These are phyloP conservation scores for Myotis davidii DNA, from an alignment of 2,113 vertebrate genomes.

Conservation along the genomic window DNA sequence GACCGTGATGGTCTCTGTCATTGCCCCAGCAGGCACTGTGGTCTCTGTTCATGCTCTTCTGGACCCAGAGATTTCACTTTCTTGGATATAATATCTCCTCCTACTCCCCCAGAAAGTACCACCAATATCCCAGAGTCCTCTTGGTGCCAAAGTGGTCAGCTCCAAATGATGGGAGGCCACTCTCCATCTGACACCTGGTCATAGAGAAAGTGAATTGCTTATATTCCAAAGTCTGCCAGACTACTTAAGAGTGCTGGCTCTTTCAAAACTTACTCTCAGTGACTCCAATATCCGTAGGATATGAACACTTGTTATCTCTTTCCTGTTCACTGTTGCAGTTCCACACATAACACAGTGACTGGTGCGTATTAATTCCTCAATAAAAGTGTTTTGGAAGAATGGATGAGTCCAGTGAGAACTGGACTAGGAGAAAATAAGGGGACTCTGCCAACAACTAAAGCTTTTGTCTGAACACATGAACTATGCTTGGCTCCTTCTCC, in stretches of 20 bases:
- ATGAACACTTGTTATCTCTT: constrained; percentile 1
- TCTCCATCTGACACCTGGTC: constrained; percentile 14
- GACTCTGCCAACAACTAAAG: constrained; percentile 36
- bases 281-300: neutral
- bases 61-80: neutral
- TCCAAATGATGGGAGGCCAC: neutral
- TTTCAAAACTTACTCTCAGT: constrained; percentile 29
- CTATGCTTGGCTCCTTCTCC: constrained; percentile 51
- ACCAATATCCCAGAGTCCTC: neutral
- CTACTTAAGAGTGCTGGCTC: neutral
- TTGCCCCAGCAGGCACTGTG: neutral
- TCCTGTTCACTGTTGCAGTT: constrained; percentile 34
- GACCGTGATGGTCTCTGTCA: neutral
- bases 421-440: neutral
- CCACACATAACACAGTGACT: constrained; percentile 6
- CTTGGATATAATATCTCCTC: neutral
- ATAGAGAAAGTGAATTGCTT: neutral
- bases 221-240: neutral
- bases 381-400: constrained; percentile 47
- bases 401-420: constrained; percentile 6
- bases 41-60: neutral
- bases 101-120: neutral
- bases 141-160: neutral
- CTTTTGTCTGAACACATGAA: constrained; percentile 67
- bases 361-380: constrained; percentile 58